Conservation (phyloP, 2,888 invertebrate genomes). For the Rapana venosa region DNA sequence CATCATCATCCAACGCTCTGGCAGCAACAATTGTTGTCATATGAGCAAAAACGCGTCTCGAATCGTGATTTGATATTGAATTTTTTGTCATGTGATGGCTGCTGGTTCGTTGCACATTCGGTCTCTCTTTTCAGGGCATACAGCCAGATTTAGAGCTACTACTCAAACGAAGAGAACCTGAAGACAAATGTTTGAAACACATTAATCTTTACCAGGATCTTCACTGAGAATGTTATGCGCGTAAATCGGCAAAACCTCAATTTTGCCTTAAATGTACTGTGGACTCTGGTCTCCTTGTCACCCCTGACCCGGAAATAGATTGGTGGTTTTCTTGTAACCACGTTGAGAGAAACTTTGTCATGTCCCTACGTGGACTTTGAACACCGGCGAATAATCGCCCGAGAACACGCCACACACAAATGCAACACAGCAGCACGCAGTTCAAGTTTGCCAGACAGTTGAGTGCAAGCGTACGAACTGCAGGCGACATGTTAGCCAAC, state of each 20-base stretch:
- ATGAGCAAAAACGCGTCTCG: no score
- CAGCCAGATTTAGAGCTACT: not conserved
- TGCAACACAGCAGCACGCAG: conserved; percentile 31
- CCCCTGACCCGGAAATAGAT: conserved; percentile 31
- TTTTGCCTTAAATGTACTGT: not conserved
- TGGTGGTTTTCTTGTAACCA: not conserved
- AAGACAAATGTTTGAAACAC: not conserved
- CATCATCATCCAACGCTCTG: no score
- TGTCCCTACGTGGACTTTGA: conserved; percentile 22
- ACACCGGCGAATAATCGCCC: conserved; percentile 7
- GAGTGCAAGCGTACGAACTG: conserved; percentile 29
- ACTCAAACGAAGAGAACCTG: not conserved
- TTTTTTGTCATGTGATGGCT: no score
- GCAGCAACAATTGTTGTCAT: no score
- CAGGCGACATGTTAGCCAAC: conserved; percentile 2
- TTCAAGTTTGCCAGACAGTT: conserved; percentile 40
- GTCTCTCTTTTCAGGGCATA: no score
- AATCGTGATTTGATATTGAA: no score
- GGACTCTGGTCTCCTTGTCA: not conserved
- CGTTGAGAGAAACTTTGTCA: not conserved
- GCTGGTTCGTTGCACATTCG: no score
- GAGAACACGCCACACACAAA: conserved; percentile 9
- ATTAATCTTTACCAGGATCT: not conserved
- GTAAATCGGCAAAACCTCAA: not conserved
- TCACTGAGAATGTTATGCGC: no score